Percentiles rank a stretch among this genome's conserved stretches.
phyloP scores from a whole-genome alignment of 2,797 vertebrate genomes.

The Artibeus lituratus region DNA sequence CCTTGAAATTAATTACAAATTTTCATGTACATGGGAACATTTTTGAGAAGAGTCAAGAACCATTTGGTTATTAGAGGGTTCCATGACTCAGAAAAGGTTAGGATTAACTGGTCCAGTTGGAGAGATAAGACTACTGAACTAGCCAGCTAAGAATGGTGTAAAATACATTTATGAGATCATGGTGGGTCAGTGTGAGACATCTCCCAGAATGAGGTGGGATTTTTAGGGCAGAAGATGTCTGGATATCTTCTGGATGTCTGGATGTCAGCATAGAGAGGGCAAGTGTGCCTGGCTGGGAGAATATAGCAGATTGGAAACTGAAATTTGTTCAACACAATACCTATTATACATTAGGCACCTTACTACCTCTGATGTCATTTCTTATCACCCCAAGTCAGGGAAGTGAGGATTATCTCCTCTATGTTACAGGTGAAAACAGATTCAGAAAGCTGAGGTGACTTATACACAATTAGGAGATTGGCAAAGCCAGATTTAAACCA shows the following conservation, averaged over 20 bases:
- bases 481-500: not conserved
- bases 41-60: not conserved
- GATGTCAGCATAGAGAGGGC: not conserved
- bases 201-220: not conserved
- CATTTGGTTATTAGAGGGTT: not conserved
- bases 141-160: not conserved
- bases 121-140: not conserved
- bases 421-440: not conserved
- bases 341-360: not conserved
- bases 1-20: constrained; percentile 1
- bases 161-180: not conserved
- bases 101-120: not conserved
- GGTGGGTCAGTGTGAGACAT: not conserved
- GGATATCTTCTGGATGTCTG: too few species aligned
- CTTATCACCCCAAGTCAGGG: not conserved
- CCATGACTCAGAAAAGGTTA: not conserved
- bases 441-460: not conserved
- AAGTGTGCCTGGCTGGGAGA: not conserved
- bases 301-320: not conserved
- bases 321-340: not conserved
- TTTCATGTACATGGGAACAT: not conserved
- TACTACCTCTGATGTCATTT: not conserved
- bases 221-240: not conserved
- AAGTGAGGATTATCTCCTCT: not conserved
- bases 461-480: not conserved